Base-by-base conservation (phyloP, 1,140 invertebrate genomes). In the Druon quercuslanigerum region DNA sequence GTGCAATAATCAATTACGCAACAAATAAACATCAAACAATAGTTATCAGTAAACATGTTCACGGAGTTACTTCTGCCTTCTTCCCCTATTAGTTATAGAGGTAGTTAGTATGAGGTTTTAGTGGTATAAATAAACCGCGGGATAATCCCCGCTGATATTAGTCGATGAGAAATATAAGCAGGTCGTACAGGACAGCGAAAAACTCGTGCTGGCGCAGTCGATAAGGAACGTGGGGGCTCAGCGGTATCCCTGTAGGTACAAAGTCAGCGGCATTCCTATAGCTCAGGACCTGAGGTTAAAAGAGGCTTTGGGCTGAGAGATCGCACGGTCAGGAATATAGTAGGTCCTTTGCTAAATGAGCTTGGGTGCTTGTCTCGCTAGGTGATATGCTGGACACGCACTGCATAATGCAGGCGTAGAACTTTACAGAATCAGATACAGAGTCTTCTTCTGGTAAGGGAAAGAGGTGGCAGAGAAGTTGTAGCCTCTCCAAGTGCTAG, bases 351-450 rank as follows among this genome's bases (percentile, higher is more conserved):
- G 56, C 72, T 80, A 77, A 80, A 80, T 80, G 79, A 80, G 79
- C 74, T 20, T 76, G 51, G 74, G 74, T 72, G 74, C 46, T 75
- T 73, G 71, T 79, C 33, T 75, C 71, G 74, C 50, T n/a, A 77
- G 73, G 75, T 80, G 75, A 80, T 80, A 80, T 75, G 52, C 60
- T 60, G 72, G 72, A 80, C 79, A 80, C 79, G 79, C 79, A 80
- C 51, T 77, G 75, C 74, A 80, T 80, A 82, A 79, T 82, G 25
- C 25, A 66, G 40, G 40, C 13, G 25, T 40, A 16, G 60, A 66
- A 66, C 33, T 66, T 66, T 66, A 66, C 40, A 66, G 33, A 33
- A 66, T 66, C 60, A 66, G 60, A 66, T 66, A 66, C 20, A 40
- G 60, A 20, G 57, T n/a, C 25, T 66, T 33, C 14, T 33, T 60